Evolutionary conservation across 2,888 invertebrate species (phyloP), one percentile per base, ranked within the genome.

Genomic region (Polydesmus complanatus): DNA sequence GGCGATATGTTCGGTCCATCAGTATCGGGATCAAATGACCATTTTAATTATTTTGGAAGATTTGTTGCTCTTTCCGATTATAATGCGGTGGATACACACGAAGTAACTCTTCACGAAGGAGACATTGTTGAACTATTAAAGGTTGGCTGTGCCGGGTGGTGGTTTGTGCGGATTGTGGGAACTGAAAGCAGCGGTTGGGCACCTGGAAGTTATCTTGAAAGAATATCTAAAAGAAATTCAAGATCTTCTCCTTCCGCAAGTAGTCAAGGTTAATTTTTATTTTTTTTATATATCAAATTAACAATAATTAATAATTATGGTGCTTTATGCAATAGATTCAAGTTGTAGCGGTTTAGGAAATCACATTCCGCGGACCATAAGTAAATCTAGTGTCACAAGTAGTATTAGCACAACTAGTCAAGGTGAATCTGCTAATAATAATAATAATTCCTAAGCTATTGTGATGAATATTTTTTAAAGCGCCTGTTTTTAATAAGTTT

Each of bases 91-190:
- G 92, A 92, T 68, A 85, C 84, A 68, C 88, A 88, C 66, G 94
- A 94, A 78, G 86, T 94, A 66, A 86, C 88, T 65, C 83, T 94
- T 78, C 82, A 83, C 63, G 93, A 93, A 78, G 92, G 93, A 23
- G 93, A 94, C 77, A 81, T 83, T 68, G 84, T 94, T 67, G 90
- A 92, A 73, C 80, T 94, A 67, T 81, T 92, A 67, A 91, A 92
- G 77, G 86, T 91, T 68, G 93, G 93, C 72, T 90, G 89, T 77
- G 91, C 91, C 67, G 93, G 94, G 67, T 94, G 94, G 94, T 94
- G 93, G 93, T 92, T 88, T 79, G 89, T 93, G 72, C 85, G 87
- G 70, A 81, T 88, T 62, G 75, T 75, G 77, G 85, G 82, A 67
- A 77, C 78, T 64, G 79, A 83, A 70, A 90, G 90, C 76, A 93